Evolutionary conservation across 2,888 invertebrate species (phyloP).

Genomic region (Machimus atricapillus): DNA sequence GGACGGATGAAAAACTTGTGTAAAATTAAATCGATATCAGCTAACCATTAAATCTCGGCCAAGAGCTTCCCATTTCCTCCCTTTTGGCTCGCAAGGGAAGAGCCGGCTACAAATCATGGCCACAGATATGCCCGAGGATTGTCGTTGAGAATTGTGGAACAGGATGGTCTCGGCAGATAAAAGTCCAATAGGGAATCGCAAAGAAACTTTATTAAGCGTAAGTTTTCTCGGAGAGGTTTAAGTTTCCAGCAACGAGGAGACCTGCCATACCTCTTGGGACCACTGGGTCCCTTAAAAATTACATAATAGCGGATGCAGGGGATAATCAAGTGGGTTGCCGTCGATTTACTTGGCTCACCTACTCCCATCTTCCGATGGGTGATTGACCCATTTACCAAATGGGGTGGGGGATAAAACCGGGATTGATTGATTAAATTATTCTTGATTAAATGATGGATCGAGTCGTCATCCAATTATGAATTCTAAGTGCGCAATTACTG

Average conservation of each 20-base stretch:
- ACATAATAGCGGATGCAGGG: background rate
- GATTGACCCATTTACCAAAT: background rate
- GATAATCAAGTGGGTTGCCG: background rate
- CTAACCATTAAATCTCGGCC: conserved; percentile 22
- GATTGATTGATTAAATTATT: background rate
- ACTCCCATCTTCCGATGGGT: background rate
- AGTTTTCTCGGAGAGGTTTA: conserved; percentile 19
- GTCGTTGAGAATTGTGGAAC: conserved; percentile 27
- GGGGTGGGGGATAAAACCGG: background rate
- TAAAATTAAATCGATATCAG: conserved; percentile 33
- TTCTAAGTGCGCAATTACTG: background rate
- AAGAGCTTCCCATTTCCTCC: background rate
- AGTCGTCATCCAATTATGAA: background rate
- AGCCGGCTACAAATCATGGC: conserved; percentile 26
- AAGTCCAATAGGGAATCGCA: conserved; percentile 25
- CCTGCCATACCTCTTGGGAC: background rate
- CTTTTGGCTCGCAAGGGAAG: background rate
- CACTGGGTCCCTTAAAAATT: conserved; percentile 23
- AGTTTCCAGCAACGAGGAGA: background rate
- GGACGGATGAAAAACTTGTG: background rate
- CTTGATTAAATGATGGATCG: background rate
- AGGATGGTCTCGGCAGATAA: conserved; percentile 24
- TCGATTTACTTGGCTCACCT: background rate
- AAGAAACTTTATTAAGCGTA: conserved; percentile 32
- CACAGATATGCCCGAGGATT: conserved; percentile 24